phyloP scores from a whole-genome alignment of 2,113 vertebrate species.

The Papio anubis region DNA sequence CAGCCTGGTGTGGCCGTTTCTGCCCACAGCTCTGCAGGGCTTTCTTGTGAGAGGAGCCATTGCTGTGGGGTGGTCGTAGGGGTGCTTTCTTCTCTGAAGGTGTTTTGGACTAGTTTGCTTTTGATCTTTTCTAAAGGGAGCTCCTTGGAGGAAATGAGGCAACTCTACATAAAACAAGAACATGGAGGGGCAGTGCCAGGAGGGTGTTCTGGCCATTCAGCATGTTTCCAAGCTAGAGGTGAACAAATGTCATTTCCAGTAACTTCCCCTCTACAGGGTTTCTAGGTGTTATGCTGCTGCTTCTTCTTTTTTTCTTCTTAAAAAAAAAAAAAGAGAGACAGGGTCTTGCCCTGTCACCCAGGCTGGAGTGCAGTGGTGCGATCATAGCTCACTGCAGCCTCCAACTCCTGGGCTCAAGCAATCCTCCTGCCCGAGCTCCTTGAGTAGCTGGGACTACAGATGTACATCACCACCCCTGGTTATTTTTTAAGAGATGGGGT shows the following conservation, averaged over 20 bases:
- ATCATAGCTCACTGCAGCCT: no score
- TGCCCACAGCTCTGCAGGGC: neutral
- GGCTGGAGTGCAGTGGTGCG: no score
- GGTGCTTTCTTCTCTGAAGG: neutral
- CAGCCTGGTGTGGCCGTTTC: fast-evolving
- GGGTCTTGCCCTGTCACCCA: no score
- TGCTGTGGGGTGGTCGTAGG: neutral
- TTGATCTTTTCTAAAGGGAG: neutral
- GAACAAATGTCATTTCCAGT: neutral
- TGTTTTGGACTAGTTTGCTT: neutral
- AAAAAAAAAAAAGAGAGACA: no score
- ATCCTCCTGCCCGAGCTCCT: no score
- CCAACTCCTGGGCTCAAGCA: no score
- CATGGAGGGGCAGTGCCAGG: neutral
- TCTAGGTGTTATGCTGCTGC: neutral
- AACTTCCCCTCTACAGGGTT: neutral
- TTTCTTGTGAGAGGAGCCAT: neutral
- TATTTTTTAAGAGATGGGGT: no score
- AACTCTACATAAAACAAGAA: neutral
- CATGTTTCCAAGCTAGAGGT: neutral
- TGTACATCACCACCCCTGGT: no score
- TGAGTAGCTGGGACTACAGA: no score
- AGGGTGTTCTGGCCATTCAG: neutral
- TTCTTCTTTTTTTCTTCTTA: no score
- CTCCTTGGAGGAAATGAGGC: neutral